Conservation (phyloP, 2,888 invertebrate species). For the Therioaphis trifolii region DNA sequence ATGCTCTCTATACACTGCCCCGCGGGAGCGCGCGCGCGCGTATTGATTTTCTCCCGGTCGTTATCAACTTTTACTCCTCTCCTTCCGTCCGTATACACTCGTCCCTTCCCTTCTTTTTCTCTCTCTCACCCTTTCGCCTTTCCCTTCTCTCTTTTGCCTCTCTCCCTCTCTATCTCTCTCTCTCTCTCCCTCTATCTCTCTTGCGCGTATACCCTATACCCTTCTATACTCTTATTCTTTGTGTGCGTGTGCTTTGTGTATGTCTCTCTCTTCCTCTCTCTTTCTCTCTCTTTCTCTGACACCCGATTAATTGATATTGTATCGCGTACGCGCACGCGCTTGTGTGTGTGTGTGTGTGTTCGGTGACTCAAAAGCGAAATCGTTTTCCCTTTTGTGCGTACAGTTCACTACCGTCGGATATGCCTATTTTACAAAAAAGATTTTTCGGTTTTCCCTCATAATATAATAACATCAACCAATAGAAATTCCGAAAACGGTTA, state of each 20-base stretch:
- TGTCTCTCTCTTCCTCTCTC: not conserved
- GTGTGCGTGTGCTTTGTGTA: not conserved
- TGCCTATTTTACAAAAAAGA: too few species aligned
- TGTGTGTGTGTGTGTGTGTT: not conserved
- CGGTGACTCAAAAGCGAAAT: conserved; percentile 26
- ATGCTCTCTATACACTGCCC: not conserved
- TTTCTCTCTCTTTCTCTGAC: not conserved
- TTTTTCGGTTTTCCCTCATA: not conserved
- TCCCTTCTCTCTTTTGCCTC: not conserved
- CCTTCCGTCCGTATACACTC: not conserved
- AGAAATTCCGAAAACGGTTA: too few species aligned
- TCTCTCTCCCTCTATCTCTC: not conserved
- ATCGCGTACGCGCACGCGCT: not conserved
- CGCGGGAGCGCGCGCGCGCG: conserved; percentile 39
- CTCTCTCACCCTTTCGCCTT: not conserved
- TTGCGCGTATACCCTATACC: not conserved
- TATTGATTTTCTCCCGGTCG: conserved; percentile 61
- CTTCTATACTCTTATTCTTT: conserved; percentile 1
- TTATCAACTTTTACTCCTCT: conserved; percentile 61
- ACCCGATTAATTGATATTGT: conserved; percentile 54
- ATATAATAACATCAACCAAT: too few species aligned
- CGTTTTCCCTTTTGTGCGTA: conserved; percentile 5
- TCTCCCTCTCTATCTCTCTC: not conserved
- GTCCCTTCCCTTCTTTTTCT: not conserved
- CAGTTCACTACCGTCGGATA: not conserved